Conservation (phyloP, 1,140 invertebrate species). For the Chymomyza costata region DNA sequence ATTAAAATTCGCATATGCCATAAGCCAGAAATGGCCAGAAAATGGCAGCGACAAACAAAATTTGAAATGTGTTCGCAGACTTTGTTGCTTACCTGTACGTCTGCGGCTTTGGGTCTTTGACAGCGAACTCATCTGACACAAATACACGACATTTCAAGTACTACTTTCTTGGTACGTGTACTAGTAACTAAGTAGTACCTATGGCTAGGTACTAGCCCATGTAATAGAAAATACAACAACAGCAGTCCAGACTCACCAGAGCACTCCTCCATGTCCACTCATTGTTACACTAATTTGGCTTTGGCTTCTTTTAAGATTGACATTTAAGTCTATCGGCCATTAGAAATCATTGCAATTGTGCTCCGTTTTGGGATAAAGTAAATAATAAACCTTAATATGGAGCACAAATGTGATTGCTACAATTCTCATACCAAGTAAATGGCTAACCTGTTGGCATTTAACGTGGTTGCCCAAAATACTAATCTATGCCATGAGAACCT, state of each 20-base stretch:
- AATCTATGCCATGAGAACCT: slow-evolving; percentile 39
- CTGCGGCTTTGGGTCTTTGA: too few species aligned
- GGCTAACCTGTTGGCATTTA: slow-evolving; percentile 56
- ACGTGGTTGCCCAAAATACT: too few species aligned
- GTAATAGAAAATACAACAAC: too few species aligned
- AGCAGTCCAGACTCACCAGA: too few species aligned
- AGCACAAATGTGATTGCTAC: slow-evolving; percentile 61
- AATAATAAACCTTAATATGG: slow-evolving; percentile 69
- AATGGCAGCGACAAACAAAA: slow-evolving; percentile 9
- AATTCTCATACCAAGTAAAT: slow-evolving; percentile 69
- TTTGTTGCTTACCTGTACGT: slow-evolving; percentile 40
- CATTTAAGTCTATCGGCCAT: slow-evolving; percentile 58
- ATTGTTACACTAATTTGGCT: slow-evolving; percentile 55
- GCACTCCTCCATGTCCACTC: too few species aligned
- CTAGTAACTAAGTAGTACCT: too few species aligned
- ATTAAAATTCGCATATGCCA: slow-evolving; percentile 50
- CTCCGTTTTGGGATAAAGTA: slow-evolving; percentile 54
- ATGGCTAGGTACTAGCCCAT: too few species aligned
- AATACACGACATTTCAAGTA: too few species aligned
- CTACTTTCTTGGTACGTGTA: neutral
- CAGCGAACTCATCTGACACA: too few species aligned
- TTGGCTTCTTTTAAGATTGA: slow-evolving; percentile 39
- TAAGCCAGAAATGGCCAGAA: slow-evolving; percentile 13
- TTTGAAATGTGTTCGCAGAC: slow-evolving; percentile 41
- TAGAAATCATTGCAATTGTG: slow-evolving; percentile 58